Percentiles rank a stretch among this genome's conserved stretches.
phyloP scores from a whole-genome alignment of 2,888 invertebrate species.

The Hirtodrosophila histrioides region DNA sequence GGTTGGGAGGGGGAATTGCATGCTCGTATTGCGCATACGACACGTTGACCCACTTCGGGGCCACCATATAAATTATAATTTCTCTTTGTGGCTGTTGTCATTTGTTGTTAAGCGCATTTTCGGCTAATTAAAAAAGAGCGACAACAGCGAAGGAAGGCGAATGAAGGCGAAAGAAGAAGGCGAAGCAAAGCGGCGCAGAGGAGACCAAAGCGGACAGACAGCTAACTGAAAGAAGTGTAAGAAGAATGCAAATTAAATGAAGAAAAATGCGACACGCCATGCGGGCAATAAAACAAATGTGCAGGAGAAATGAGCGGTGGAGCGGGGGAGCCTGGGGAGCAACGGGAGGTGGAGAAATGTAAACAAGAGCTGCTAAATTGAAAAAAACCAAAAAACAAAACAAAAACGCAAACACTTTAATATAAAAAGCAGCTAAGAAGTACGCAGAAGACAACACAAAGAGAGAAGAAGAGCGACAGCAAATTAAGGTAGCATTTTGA shows the following conservation, averaged over 20 bases:
- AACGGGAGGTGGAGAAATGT: conserved; percentile 4
- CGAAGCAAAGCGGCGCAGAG: background rate
- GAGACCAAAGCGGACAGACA: conserved; percentile 7
- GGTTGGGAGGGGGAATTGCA: background rate
- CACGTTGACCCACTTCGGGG: conserved; percentile 50
- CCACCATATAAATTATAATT: conserved; percentile 70
- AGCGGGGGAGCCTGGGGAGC: background rate
- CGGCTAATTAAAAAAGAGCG: conserved; percentile 71
- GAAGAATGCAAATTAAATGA: conserved; percentile 66
- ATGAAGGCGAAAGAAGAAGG: background rate
- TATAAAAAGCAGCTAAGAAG: conserved; percentile 46
- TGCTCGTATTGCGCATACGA: conserved; percentile 45
- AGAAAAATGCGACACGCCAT: conserved; percentile 57
- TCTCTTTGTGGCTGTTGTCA: conserved; percentile 69
- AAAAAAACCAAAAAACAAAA: conserved; percentile 27
- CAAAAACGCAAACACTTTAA: conserved; percentile 43
- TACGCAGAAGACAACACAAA: conserved; percentile 8
- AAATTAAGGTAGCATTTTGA: conserved; percentile 3
- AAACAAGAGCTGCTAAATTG: conserved; percentile 61
- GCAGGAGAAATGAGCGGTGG: background rate
- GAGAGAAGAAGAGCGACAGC: conserved; percentile 7
- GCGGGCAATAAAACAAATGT: conserved; percentile 53
- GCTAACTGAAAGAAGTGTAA: conserved; percentile 32
- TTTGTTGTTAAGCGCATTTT: conserved; percentile 74
- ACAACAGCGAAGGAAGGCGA: conserved; percentile 36